Conservation (phyloP, 2,113 vertebrate species). For the Pristiophorus japonicus region DNA sequence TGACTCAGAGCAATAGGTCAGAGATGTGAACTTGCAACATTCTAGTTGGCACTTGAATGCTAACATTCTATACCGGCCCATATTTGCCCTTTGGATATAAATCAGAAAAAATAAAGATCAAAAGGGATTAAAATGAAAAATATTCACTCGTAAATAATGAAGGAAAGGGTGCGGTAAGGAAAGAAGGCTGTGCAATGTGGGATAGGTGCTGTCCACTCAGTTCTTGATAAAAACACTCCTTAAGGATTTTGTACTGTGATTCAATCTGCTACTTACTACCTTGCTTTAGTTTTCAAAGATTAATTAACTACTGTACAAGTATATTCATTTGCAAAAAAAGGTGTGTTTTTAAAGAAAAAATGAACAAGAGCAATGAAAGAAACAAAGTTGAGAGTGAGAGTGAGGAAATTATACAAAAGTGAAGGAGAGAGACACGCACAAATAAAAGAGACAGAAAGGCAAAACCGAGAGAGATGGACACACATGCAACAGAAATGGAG, state of each 20-base stretch:
- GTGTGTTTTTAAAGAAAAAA: neutral
- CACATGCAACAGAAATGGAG: neutral
- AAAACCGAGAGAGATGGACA: too few relatives aligned
- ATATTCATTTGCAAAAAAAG: neutral
- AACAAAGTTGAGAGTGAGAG: too few relatives aligned
- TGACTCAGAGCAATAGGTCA: neutral
- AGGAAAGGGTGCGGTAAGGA: neutral
- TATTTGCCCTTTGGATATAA: too few relatives aligned
- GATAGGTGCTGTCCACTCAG: neutral
- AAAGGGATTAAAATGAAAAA: neutral
- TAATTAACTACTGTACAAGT: neutral
- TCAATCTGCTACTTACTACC: neutral
- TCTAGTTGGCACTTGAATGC: neutral
- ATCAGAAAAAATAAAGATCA: neutral
- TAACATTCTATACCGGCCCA: neutral
- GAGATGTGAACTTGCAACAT: neutral
- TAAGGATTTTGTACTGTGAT: neutral
- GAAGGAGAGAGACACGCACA: neutral
- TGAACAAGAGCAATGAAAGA: neutral
- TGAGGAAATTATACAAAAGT: too few relatives aligned
- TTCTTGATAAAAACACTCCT: neutral
- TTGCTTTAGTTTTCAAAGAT: neutral
- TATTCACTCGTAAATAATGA: neutral
- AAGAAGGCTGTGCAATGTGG: neutral
- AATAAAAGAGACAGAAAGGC: too few relatives aligned